A percentile compares a stretch with the other conserved stretches of the same genome.
Evolutionary conservation across 2,797 vertebrate genomes (phyloP).

Genomic region (Nyctibius grandis): DNA sequence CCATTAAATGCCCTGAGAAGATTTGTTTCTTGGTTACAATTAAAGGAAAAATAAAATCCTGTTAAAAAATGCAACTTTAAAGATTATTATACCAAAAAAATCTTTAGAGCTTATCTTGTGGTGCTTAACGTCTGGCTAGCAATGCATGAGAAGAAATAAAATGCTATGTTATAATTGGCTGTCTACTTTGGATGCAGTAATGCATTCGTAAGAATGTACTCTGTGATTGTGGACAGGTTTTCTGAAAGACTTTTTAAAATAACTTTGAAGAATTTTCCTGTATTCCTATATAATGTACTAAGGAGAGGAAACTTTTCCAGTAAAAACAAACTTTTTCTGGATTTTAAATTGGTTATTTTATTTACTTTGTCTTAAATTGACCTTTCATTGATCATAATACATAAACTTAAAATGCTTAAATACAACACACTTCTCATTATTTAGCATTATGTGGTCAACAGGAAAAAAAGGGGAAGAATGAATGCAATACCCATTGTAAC

Average conservation of each 20-base stretch:
- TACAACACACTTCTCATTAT: neutral
- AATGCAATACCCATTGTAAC: neutral
- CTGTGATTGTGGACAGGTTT: neutral
- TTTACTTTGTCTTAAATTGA: neutral
- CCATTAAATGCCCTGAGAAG: no score
- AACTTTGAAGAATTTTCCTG: neutral
- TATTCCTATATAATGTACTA: neutral
- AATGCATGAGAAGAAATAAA: no score
- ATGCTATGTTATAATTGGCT: no score
- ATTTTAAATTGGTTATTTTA: neutral
- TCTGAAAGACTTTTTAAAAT: neutral
- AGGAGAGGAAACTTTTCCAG: neutral
- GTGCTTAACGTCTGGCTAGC: no score
- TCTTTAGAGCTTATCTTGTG: no score
- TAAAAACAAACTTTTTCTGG: neutral
- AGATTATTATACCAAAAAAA: no score
- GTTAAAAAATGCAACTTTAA: no score
- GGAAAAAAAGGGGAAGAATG: neutral
- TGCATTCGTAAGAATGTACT: neutral
- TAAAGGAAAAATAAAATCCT: no score
- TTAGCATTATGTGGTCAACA: neutral
- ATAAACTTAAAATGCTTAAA: neutral
- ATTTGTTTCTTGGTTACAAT: no score
- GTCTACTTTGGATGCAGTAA: neutral
- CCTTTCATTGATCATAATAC: neutral